Percentiles rank a stretch among this genome's conserved stretches.
phyloP scores from a whole-genome alignment of 1,140 invertebrate species.

The Coenobita brevimanus region DNA sequence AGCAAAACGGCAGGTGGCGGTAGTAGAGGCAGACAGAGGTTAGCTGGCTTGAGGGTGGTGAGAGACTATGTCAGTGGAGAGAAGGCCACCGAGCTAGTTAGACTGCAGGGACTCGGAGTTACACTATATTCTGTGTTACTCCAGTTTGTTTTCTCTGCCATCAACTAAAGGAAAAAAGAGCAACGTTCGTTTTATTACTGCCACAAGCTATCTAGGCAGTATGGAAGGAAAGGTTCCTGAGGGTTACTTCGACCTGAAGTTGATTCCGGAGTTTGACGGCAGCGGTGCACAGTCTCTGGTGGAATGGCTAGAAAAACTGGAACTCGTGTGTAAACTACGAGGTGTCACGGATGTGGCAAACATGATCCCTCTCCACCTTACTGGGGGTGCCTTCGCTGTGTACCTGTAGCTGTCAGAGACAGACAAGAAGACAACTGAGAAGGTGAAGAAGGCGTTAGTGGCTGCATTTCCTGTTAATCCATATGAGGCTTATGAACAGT shows the following conservation, averaged over 20 bases:
- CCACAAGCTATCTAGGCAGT: too few species aligned
- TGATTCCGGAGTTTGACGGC: constrained; percentile 23
- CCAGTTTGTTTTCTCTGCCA: too few species aligned
- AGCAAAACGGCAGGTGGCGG: too few species aligned
- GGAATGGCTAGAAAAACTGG: constrained; percentile 15
- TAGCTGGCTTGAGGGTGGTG: too few species aligned
- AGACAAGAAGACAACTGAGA: not conserved
- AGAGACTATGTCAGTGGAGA: too few species aligned
- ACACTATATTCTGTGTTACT: too few species aligned
- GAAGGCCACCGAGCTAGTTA: too few species aligned
- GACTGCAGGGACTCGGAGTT: too few species aligned
- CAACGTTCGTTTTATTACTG: too few species aligned
- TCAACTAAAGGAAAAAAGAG: too few species aligned
- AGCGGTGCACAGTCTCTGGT: not conserved
- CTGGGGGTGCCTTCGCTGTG: constrained; percentile 8
- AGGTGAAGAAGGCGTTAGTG: constrained; percentile 13
- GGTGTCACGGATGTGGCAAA: not conserved
- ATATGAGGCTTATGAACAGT: constrained; percentile 25
- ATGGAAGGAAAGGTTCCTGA: too few species aligned
- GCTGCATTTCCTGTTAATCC: not conserved
- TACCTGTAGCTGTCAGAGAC: constrained; percentile 10
- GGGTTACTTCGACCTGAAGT: constrained; percentile 10
- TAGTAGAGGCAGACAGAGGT: too few species aligned
- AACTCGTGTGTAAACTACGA: constrained; percentile 21
- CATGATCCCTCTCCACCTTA: constrained; percentile 26